Base-by-base conservation (phyloP, 53 echinoderm and acorn worm species). In the Apostichopus leukothele region DNA sequence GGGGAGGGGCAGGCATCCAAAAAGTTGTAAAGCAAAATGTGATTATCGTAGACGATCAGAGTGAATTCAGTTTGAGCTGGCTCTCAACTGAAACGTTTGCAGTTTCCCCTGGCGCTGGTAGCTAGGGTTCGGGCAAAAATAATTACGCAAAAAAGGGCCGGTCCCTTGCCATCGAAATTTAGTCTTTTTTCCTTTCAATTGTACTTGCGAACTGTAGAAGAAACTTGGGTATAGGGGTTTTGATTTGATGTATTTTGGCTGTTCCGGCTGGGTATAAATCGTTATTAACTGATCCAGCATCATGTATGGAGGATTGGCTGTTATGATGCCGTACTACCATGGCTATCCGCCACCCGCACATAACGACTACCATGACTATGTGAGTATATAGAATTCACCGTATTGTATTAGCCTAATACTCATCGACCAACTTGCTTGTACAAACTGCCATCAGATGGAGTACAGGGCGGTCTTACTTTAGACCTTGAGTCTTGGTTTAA, bases 51-150 rank as follows among this genome's bases (percentile, higher is more conserved):
- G 71, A 71, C 10, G 57, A 57, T 71, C 54, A 54, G 5, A 79
- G 39, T 54, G 55, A 8, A 54, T 81, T 81, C 81, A 81, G 81
- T 81, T 81, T 81, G 54, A 81, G 81, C 81, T 81, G 81, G 81
- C 19, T 81, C 81, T 81, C 79, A 79, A 79, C 54, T 81, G 81
- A 51, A 54, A 19, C 23, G 22, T 57, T 19, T 81, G 54, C 21
- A 81, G 16, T 81, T 23, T 86, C 66, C 86, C 86, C 86, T 86
- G 67, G 86, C 67, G 86, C 86, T 86, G 86, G 86, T 86, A 84
- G 84, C 84, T 66, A 84, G 84, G 84, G 63, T 60, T 39, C 4
- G 60, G 13, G 6, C 10, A 63, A 63, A 63, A 63, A 63, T 39
- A 39, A 39, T 39, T 3, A 39, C 39, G 10, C 57, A 57, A 76